These are phyloP conservation scores for Brachycybe producta DNA, from an alignment of 2,888 invertebrate genomes.

Conservation along the genomic window DNA sequence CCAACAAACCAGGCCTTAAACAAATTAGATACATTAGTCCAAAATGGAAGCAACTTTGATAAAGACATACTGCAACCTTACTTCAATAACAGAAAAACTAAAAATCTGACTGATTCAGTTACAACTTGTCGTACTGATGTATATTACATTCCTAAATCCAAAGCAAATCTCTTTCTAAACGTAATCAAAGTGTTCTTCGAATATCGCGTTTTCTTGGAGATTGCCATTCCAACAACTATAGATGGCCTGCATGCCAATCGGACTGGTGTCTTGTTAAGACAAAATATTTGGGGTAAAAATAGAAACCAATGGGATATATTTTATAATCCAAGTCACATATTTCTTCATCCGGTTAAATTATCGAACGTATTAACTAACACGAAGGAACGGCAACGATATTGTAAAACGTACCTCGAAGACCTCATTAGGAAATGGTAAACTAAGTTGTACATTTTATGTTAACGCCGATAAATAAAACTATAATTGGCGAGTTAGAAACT, in stretches of 20 bases:
- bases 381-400: background rate
- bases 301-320: background rate
- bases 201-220: conserved; percentile 10
- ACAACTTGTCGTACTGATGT: background rate
- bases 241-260: background rate
- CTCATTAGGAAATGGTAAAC: too few relatives aligned
- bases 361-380: background rate
- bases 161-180: background rate
- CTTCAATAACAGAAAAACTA: background rate
- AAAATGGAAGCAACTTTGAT: too few relatives aligned
- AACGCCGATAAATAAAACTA: too few relatives aligned
- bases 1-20: background rate
- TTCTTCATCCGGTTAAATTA: conserved; percentile 10
- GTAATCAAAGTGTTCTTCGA: conserved; percentile 6
- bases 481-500: too few relatives aligned
- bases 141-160: conserved; percentile 4
- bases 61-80: background rate
- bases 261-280: background rate
- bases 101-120: too few relatives aligned
- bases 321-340: background rate
- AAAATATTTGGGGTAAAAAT: conserved; percentile 3
- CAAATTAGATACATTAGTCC: background rate
- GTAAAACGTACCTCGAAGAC: too few relatives aligned
- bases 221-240: conserved; percentile 12
- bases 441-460: too few relatives aligned